Evolutionary conservation across 53 echinoderm and acorn worm species (phyloP), one percentile per base, ranked within the genome.

Genomic region (Holothuria leucospilota): DNA sequence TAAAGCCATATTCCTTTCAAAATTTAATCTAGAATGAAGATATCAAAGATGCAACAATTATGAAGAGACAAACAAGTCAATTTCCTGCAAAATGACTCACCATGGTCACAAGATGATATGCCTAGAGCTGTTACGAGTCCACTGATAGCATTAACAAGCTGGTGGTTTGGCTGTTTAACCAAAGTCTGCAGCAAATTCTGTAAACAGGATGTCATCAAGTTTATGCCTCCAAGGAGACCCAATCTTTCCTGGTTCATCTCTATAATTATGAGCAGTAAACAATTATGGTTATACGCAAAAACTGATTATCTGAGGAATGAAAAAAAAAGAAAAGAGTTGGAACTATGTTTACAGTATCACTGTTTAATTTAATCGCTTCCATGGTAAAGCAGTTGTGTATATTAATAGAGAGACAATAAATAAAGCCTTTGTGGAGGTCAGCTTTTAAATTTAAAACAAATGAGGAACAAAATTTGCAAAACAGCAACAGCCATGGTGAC

Each of bases 201-300:
- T 24, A 94, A 86, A 34, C 64, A 63, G 34, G 86, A 75, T 20
- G 87, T 86, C 15, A 94, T 77, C 5, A 91, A 41, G 6, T 91
- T 89, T 62, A 89, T 24, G 25, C 91, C 94, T 53, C 91, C 87
- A 42, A 94, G 77, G 25, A 84, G 42, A 29, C 89, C 91, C 75
- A 94, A 80, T 16, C 72, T 67, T 14, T 89, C 87, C 66, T 94
- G 94, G 69, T 84, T 94, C 3, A 27, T 56, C 20, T 53, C 94
- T 94, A 86, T 12, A 52, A 27, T 51, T 62, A 29, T 59, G 75
- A 64, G 4, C 28, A 67, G 67, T 18, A 29, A 56, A 15, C 15
- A 56, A 18, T 56, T 56, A 56, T 1, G 18, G 18, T 16, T 7
- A 56, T 4, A 56, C 8, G 56, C 5, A 56, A 15, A 56, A 56